Evolutionary conservation across 2,888 invertebrate genomes (phyloP).

Genomic region (Limnephilus lunatus): DNA sequence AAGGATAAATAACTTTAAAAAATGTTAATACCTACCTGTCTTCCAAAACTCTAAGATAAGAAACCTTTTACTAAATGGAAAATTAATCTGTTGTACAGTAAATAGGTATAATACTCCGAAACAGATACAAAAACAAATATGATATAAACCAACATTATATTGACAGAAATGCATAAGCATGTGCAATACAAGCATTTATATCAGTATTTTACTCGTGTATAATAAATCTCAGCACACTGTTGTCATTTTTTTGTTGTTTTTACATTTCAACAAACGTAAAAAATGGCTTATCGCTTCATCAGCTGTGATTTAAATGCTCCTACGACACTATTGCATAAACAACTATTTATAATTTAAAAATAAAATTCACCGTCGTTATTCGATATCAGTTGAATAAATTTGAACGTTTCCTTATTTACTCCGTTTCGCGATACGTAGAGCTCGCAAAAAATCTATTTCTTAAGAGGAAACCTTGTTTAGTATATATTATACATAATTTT

Average conservation of each 20-base stretch:
- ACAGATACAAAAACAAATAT: no score
- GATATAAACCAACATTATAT: neutral
- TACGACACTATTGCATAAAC: neutral
- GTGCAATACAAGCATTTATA: neutral
- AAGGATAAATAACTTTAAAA: no score
- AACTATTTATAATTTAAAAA: neutral
- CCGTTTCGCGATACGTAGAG: neutral
- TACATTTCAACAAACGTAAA: neutral
- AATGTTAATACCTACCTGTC: no score
- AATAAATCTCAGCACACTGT: neutral
- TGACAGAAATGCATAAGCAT: neutral
- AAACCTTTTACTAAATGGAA: no score
- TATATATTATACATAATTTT: no score
- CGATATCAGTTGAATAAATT: neutral
- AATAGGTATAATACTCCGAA: no score
- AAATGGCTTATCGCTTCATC: neutral
- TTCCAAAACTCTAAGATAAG: no score
- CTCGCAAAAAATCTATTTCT: neutral
- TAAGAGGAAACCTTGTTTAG: no score
- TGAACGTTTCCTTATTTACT: neutral
- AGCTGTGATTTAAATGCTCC: neutral
- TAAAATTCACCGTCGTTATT: neutral
- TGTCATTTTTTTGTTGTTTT: neutral
- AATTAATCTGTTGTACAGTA: no score
- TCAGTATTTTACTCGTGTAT: neutral